Evolutionary conservation across 2,113 vertebrate species (phyloP).

Genomic region (Cepphus grylle): DNA sequence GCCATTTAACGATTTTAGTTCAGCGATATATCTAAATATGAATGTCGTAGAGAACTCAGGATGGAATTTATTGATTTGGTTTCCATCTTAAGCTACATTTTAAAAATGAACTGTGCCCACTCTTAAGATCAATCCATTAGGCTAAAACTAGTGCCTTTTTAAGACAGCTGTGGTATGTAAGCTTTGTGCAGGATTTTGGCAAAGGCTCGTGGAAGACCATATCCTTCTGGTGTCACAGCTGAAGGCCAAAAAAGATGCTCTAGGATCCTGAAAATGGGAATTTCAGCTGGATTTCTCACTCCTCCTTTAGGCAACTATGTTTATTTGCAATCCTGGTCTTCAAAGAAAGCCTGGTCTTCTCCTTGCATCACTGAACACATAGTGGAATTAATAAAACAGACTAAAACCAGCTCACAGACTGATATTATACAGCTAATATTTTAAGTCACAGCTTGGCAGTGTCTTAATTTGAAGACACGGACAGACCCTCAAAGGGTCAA

Average conservation of each 20-base stretch:
- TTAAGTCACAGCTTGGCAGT: neutral
- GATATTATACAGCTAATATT: neutral
- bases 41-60: neutral
- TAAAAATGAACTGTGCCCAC: neutral
- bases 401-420: neutral
- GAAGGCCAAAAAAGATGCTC: neutral
- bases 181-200: neutral
- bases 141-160: neutral
- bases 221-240: neutral
- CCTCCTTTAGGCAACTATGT: neutral
- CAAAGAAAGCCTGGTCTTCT: neutral
- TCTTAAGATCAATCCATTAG: neutral
- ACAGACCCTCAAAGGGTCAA: neutral
- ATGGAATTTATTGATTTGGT: neutral
- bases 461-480: neutral
- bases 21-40: neutral
- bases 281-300: neutral
- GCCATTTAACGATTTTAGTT: neutral
- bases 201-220: neutral
- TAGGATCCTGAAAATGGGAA: neutral
- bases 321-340: neutral
- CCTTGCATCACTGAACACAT: neutral
- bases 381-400: neutral
- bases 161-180: neutral
- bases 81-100: neutral